Percentiles rank a stretch among this genome's conserved stretches.
Evolutionary conservation across 1,140 invertebrate genomes (phyloP).

Genomic region (Argopecten irradians): DNA sequence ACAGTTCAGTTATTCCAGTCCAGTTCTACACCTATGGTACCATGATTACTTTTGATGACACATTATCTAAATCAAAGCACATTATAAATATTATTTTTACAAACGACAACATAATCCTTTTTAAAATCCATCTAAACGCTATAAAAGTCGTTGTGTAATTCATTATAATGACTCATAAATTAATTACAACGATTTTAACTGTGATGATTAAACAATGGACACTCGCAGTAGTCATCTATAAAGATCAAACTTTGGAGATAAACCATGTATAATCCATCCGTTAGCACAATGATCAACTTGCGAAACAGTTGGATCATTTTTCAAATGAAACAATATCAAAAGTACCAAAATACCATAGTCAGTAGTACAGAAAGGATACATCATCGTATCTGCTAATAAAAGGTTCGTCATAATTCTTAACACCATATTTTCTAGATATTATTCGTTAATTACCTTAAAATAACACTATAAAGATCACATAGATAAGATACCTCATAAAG

Average conservation of each 20-base stretch:
- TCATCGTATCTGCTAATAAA: neutral
- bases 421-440: neutral
- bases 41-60: too few relatives aligned
- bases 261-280: neutral
- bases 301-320: neutral
- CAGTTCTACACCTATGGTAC: too few relatives aligned
- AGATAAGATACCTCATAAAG: neutral
- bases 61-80: too few relatives aligned
- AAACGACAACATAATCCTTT: neutral
- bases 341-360: too few relatives aligned
- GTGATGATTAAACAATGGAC: neutral
- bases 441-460: neutral
- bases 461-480: neutral
- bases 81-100: neutral
- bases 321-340: too few relatives aligned
- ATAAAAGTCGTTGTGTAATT: neutral
- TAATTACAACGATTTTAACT: neutral
- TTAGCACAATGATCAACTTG: neutral
- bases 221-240: neutral
- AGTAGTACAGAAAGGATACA: neutral
- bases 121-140: neutral
- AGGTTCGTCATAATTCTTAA: neutral
- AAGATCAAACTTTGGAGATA: neutral
- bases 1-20: too few relatives aligned
- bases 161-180: neutral